Evolutionary conservation across 2,888 invertebrate genomes (phyloP).

Genomic region (Drosophila cognata): DNA sequence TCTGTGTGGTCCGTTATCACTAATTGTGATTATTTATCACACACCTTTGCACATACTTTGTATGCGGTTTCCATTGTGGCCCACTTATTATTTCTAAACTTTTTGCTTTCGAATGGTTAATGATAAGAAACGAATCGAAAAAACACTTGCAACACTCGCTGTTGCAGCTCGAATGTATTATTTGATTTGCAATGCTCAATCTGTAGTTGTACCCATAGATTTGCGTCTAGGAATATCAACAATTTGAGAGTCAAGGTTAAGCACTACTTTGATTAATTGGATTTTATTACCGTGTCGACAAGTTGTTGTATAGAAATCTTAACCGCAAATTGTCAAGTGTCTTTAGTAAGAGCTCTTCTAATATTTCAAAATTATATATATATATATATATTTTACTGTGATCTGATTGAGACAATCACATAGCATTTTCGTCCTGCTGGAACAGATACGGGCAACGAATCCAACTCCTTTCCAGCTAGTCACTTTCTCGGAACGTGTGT

Average conservation of each 20-base stretch:
- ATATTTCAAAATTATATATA: background rate
- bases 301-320: background rate
- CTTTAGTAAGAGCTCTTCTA: background rate
- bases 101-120: background rate
- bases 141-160: background rate
- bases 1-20: slow-evolving; percentile 10
- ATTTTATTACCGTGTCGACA: background rate
- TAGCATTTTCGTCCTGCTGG: slow-evolving; percentile 8
- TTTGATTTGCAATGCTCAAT: background rate
- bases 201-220: background rate
- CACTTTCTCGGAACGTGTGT: slow-evolving; percentile 11
- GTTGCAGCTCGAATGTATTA: background rate
- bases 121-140: background rate
- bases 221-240: background rate
- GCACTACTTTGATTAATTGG: background rate
- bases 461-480: slow-evolving; percentile 25
- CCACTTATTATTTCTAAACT: background rate
- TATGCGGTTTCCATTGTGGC: background rate
- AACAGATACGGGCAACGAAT: background rate
- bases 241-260: background rate
- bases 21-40: background rate
- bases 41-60: background rate
- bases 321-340: background rate
- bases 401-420: slow-evolving; percentile 1
- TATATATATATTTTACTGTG: background rate